Conservation (phyloP, 2,888 invertebrate species). For the Patella depressa region DNA sequence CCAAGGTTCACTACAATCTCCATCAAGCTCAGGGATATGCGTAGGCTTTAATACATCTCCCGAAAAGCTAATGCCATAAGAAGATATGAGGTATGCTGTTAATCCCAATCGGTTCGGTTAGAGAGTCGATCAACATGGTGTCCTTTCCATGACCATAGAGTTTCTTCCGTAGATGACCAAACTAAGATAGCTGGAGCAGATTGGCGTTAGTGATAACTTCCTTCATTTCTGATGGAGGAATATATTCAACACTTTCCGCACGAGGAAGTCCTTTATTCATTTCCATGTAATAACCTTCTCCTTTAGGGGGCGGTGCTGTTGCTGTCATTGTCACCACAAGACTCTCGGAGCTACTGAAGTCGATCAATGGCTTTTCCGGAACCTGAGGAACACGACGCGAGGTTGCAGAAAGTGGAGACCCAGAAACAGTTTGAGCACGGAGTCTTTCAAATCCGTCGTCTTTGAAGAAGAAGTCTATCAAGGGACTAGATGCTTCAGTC, state of each 20-base stretch:
- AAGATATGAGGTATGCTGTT: too few relatives aligned
- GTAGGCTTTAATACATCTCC: too few relatives aligned
- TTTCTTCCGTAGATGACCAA: too few relatives aligned
- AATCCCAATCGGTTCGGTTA: too few relatives aligned
- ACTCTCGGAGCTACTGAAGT: not conserved
- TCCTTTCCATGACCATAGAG: too few relatives aligned
- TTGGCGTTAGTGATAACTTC: not conserved
- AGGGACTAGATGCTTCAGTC: not conserved
- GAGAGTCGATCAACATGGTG: too few relatives aligned
- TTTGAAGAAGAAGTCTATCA: conserved; percentile 9
- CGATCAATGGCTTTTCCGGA: not conserved
- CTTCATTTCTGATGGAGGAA: not conserved
- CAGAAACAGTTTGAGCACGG: not conserved
- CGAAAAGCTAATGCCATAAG: too few relatives aligned
- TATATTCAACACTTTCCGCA: not conserved
- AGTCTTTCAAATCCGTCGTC: not conserved
- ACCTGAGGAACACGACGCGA: not conserved
- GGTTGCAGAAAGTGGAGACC: not conserved
- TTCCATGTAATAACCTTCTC: not conserved
- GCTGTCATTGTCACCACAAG: not conserved
- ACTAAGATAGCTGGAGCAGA: not conserved
- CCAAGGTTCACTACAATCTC: too few relatives aligned
- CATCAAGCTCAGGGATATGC: too few relatives aligned
- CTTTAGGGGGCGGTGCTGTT: not conserved
- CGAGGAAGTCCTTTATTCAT: not conserved